Percentiles rank a stretch among this genome's conserved stretches.
phyloP scores from a whole-genome alignment of 2,113 vertebrate genomes.

The Callionymus lyra region DNA sequence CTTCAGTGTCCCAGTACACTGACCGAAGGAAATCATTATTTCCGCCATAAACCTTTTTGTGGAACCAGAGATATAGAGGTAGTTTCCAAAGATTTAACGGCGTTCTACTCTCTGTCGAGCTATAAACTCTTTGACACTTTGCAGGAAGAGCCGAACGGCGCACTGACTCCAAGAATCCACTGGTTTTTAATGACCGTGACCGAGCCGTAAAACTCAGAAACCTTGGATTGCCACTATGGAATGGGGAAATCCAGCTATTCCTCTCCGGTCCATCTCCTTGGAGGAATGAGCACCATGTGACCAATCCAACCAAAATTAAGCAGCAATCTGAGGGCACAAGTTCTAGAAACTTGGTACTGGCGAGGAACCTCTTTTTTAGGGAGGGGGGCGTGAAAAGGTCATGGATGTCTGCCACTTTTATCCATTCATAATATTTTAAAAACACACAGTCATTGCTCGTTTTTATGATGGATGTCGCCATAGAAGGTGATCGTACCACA shows the following conservation, averaged over 20 bases:
- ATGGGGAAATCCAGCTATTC: conserved; percentile 34
- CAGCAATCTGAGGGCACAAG: too few relatives aligned
- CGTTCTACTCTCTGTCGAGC: conserved; percentile 44
- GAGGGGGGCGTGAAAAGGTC: neutral
- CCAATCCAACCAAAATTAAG: too few relatives aligned
- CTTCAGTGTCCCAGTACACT: conserved; percentile 5
- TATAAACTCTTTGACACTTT: conserved; percentile 61
- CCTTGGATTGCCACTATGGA: conserved; percentile 50
- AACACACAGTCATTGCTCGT: too few relatives aligned
- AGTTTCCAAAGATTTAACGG: conserved; percentile 57
- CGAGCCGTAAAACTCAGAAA: conserved; percentile 56
- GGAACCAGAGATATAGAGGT: conserved; percentile 58
- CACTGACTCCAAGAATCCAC: conserved; percentile 48
- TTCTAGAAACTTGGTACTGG: too few relatives aligned
- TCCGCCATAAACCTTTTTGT: conserved; percentile 43
- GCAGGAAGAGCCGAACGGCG: conserved; percentile 28
- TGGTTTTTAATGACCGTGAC: conserved; percentile 56
- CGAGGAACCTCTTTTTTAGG: too few relatives aligned
- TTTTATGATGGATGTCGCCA: too few relatives aligned
- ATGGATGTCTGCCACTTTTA: too few relatives aligned
- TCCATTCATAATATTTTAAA: too few relatives aligned
- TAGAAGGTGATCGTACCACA: too few relatives aligned
- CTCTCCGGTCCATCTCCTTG: conserved; percentile 23
- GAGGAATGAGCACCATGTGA: conserved; percentile 33
- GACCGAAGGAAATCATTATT: conserved; percentile 31